Percentiles rank a stretch among this genome's conserved stretches.
phyloP scores from a whole-genome alignment of 2,888 invertebrate genomes.

The Eupelmus urozonus region DNA sequence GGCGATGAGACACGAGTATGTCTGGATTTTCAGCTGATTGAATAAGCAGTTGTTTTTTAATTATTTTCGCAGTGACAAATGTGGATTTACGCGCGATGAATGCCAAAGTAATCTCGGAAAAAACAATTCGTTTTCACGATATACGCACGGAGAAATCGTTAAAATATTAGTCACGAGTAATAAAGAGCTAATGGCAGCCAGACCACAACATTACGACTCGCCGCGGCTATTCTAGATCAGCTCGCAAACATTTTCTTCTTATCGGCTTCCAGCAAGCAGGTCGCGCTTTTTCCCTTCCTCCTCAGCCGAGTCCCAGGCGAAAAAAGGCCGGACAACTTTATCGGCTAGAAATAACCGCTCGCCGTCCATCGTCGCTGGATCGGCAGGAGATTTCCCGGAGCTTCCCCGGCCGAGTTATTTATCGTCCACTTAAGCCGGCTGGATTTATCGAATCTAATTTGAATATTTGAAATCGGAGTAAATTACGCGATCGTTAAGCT shows the following conservation, averaged over 20 bases:
- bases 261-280: too few species aligned
- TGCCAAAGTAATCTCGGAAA: too few species aligned
- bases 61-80: too few species aligned
- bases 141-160: too few species aligned
- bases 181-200: too few species aligned
- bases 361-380: neutral
- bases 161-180: too few species aligned
- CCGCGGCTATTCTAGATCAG: too few species aligned
- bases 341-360: neutral
- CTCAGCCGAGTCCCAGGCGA: neutral
- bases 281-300: neutral
- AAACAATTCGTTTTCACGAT: too few species aligned
- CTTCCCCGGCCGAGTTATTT: conserved; percentile 30
- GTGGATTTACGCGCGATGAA: too few species aligned
- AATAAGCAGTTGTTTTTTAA: too few species aligned
- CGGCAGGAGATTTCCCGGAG: conserved; percentile 9
- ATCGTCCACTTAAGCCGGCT: conserved; percentile 44
- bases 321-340: conserved; percentile 27
- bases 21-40: neutral
- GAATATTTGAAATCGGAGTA: conserved; percentile 41
- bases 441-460: conserved; percentile 48
- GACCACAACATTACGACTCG: too few species aligned
- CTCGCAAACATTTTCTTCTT: too few species aligned
- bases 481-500: conserved; percentile 49
- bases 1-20: neutral